Base-by-base conservation (phyloP, 1,140 invertebrate species). In the Bombyx mandarina region DNA sequence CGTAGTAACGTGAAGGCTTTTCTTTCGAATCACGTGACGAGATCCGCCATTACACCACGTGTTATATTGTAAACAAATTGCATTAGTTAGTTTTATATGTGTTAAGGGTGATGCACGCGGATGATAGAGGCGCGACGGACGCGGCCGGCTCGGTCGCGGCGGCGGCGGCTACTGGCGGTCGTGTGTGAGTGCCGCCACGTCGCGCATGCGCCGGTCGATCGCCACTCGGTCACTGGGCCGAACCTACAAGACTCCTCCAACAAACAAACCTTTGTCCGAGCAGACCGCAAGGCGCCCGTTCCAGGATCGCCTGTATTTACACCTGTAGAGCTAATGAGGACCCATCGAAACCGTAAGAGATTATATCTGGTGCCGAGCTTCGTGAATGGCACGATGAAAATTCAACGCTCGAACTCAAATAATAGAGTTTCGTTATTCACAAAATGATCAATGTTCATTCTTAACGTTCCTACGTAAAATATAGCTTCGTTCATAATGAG, bases 191-290 rank as follows among this genome's bases (percentile, higher is more conserved):
- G 62, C 63, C 54, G 55, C 71, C 54, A 35, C 43, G 35, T 46
- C 63, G 67, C 72, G 70, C 63, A 64, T 79, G 79, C 79, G 77
- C 65, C 73, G 79, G 79, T 82, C 79, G 79, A 82, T 82, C 67
- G 65, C 69, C 71, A 82, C 69, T 82, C 79, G 79, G 79, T 82
- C 79, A 82, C 65, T 82, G 77, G 79, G 79, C 75, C 63, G 63
- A 54, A 54, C 54, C 55, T 74, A 71, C 26, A 35, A 35, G 26
- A 35, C 26, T 67, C 59, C 66, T 68, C 66, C 68, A 44, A 57
- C 56, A 79, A 81, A 81, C 78, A 81, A 79, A 81, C 67, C 76
- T 79, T 74, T 77, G 75, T 79, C 71, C 66, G 47, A 52, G 57
- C 50, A 81, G 78, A 79, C 76, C 62, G 76, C 73, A 58, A 81